phyloP scores from a whole-genome alignment of 2,113 vertebrate genomes.

The human (Homo sapiens) region DNA sequence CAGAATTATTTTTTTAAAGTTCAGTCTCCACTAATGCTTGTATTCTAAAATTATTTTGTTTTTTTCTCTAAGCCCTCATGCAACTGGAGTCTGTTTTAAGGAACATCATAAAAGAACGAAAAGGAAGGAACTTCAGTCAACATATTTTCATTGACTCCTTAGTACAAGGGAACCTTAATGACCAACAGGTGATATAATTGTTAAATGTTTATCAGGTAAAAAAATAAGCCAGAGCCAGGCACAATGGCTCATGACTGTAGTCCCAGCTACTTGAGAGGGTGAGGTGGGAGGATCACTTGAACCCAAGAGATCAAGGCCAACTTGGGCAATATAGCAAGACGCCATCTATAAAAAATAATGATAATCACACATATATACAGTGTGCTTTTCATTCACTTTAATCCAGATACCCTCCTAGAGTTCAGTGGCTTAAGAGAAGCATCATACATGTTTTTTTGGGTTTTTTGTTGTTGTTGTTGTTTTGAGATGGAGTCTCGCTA shows the following conservation, averaged over 20 bases:
- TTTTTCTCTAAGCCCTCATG: constrained; percentile 86
- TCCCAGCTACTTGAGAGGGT: neutral
- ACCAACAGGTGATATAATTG: constrained; percentile 90
- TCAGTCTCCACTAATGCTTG: constrained; percentile 34
- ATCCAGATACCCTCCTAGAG: neutral
- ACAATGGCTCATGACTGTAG: neutral
- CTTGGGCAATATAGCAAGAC: neutral
- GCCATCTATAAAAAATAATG: neutral
- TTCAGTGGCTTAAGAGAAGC: neutral
- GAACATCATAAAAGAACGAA: constrained; percentile 90
- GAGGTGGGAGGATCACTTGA: neutral
- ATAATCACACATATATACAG: neutral
- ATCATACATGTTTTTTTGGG: neutral
- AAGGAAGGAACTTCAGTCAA: constrained; percentile 84
- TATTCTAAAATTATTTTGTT: constrained; percentile 64
- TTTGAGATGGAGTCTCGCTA: too few species aligned
- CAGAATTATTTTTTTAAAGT: constrained; percentile 32
- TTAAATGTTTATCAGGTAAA: constrained; percentile 44
- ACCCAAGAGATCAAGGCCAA: neutral
- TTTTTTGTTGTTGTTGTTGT: too few species aligned
- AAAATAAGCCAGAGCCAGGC: neutral
- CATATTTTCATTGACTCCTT: constrained; percentile 91
- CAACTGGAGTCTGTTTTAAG: constrained; percentile 93
- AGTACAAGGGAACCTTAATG: constrained; percentile 90
- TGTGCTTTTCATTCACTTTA: constrained; percentile 13